Percentiles rank a stretch among this genome's conserved stretches.
Evolutionary conservation across 2,113 vertebrate species (phyloP).

Genomic region (Urocitellus parryii): DNA sequence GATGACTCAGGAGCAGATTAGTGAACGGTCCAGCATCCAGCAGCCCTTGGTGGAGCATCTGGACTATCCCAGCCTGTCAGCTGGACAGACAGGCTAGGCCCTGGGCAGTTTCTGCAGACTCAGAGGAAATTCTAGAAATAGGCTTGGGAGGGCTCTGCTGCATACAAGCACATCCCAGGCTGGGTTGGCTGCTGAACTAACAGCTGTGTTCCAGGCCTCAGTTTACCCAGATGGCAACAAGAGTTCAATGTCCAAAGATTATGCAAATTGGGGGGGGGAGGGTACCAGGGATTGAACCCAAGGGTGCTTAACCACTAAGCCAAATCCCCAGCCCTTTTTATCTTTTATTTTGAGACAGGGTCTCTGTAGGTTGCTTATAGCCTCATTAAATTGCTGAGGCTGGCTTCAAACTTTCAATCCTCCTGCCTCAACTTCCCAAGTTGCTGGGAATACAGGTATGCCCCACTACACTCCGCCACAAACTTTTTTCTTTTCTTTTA

Average conservation of each 20-base stretch:
- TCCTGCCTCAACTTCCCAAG: too few species aligned
- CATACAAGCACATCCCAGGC: neutral
- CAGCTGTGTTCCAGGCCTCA: neutral
- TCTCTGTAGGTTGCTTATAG: too few species aligned
- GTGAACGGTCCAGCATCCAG: neutral
- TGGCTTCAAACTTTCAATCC: too few species aligned
- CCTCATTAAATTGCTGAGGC: too few species aligned
- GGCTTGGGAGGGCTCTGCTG: neutral
- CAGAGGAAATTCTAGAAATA: neutral
- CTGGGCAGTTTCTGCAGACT: neutral
- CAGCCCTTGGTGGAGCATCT: neutral
- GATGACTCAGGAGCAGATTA: conserved; percentile 29
- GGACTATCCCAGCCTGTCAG: neutral
- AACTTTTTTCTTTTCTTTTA: neutral
- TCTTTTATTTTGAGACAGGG: too few species aligned
- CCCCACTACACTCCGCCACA: too few species aligned
- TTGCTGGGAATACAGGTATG: too few species aligned
- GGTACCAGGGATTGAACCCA: too few species aligned
- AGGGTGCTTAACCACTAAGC: too few species aligned
- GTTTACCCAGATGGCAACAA: neutral
- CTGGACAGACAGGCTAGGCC: neutral
- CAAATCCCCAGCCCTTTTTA: too few species aligned
- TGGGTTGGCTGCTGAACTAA: neutral
- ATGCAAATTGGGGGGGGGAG: neutral
- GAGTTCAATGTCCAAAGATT: neutral